A percentile compares a stretch with the other conserved stretches of the same genome.
Evolutionary conservation across 1,140 invertebrate species (phyloP).

Genomic region (Drosophila lacteicornis): DNA sequence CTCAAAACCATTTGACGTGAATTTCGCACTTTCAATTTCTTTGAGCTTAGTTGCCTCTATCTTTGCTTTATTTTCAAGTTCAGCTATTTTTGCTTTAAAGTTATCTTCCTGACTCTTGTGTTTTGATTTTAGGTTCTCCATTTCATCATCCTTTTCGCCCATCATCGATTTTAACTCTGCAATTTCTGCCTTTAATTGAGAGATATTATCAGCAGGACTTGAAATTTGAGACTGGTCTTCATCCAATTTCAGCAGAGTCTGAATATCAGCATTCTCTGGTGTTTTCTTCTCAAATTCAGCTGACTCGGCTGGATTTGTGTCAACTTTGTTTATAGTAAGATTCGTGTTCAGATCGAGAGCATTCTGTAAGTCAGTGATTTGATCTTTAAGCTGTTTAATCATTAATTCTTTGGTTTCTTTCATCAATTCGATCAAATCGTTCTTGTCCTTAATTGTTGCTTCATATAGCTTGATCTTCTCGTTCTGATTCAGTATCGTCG

Average conservation of each 20-base stretch:
- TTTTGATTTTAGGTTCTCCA: background rate
- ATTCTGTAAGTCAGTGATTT: background rate
- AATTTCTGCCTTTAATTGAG: background rate
- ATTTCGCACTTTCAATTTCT: background rate
- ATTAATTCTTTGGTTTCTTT: background rate
- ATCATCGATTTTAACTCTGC: background rate
- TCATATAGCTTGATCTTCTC: constrained; percentile 2
- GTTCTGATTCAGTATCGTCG: too few species aligned
- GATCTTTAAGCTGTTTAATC: background rate
- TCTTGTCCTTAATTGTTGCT: background rate
- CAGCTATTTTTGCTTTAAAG: background rate
- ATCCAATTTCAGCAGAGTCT: background rate
- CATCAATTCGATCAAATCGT: background rate
- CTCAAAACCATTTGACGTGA: too few species aligned
- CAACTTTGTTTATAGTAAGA: background rate
- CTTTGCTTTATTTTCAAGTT: background rate
- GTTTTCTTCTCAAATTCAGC: background rate
- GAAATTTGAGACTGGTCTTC: background rate
- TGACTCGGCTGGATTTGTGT: background rate
- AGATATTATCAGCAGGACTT: too few species aligned
- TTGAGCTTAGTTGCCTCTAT: too few species aligned
- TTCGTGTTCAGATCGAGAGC: background rate
- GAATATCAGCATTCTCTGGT: too few species aligned
- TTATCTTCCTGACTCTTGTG: too few species aligned
- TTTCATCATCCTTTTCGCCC: background rate